Evolutionary conservation across 2,888 invertebrate species (phyloP).

Genomic region (Gnatocerus cornutus): DNA sequence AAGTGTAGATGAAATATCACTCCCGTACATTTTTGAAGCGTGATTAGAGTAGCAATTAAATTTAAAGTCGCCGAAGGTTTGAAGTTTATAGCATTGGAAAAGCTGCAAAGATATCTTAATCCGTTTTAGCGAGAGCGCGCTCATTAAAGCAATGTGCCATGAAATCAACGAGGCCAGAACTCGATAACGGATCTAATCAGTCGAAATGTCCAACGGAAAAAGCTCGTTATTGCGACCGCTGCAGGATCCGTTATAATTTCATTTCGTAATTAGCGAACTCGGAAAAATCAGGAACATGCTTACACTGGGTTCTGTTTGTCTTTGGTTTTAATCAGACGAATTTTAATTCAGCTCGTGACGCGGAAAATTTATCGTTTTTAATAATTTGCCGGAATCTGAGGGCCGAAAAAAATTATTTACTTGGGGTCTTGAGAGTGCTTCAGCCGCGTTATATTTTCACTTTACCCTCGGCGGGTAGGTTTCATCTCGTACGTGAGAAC

Average conservation of each 20-base stretch:
- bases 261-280: slow-evolving; percentile 37
- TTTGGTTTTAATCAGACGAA: slow-evolving; percentile 23
- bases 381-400: slow-evolving; percentile 17
- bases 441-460: slow-evolving; percentile 22
- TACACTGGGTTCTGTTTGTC: slow-evolving; percentile 19
- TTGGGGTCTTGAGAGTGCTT: slow-evolving; percentile 13
- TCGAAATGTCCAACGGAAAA: slow-evolving; percentile 51
- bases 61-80: slow-evolving; percentile 30
- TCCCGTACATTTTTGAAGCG: slow-evolving; percentile 23
- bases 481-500: slow-evolving; percentile 46
- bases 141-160: slow-evolving; percentile 52
- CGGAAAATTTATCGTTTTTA: slow-evolving; percentile 28
- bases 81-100: slow-evolving; percentile 37
- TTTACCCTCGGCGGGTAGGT: slow-evolving; percentile 30
- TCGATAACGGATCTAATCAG: slow-evolving; percentile 55
- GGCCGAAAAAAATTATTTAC: slow-evolving; percentile 24
- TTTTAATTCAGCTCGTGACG: slow-evolving; percentile 26
- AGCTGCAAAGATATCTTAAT: slow-evolving; percentile 47
- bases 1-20: slow-evolving; percentile 44
- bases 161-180: slow-evolving; percentile 53
- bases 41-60: slow-evolving; percentile 41
- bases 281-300: slow-evolving; percentile 32
- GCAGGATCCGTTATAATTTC: slow-evolving; percentile 30
- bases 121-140: slow-evolving; percentile 32
- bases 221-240: slow-evolving; percentile 24